Base-by-base conservation (phyloP, 2,797 vertebrate species). In the Enteromius anoplus region DNA sequence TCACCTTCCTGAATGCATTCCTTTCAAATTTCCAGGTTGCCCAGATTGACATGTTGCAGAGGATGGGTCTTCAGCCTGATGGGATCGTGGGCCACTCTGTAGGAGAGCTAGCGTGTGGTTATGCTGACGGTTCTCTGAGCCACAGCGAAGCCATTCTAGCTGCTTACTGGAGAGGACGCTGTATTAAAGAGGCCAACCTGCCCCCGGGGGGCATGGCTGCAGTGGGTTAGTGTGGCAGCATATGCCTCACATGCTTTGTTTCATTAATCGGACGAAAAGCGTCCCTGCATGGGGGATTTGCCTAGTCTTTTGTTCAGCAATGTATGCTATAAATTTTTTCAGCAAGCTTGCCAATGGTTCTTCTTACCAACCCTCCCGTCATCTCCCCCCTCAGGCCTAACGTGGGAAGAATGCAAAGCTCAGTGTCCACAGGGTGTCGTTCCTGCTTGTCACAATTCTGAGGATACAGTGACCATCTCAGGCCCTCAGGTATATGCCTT, bases 11-110 rank as follows among this genome's bases (percentile, higher is more conserved):
- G 11, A 84, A 53, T 66, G 32, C 21, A 17, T 64, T 40, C 15
- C 42, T 75, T 4, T 71, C 8, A 2, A 8, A 71, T 70, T 32
- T 73, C 23, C 92, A 99, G 98, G 96, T 99, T 1, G 98, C 97
- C 23, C 96, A 98, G 87, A 96, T 99, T 2, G 97, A 99, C 91
- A 85, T 99, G 91, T 92, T 99, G 75, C 94, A 90, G 21, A 91
- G 94, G 64, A 84, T 97, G 90, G 97, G 97, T 53, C 95, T 99
- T 81, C 88, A 90, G 34, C 98, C 98, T 0, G 96, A 98, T 2
- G 98, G 98, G 26, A 99, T 99, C 83, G 75, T 99, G 0, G 98
- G 98, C 0, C 98, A 99, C 90, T 99, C 98, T 0, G 96, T 99
- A 68, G 98, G 98, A 19, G 98, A 99, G 88, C 88, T 99, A 76